Conservation (phyloP, 2,113 vertebrate species). For the Neogale vison region DNA sequence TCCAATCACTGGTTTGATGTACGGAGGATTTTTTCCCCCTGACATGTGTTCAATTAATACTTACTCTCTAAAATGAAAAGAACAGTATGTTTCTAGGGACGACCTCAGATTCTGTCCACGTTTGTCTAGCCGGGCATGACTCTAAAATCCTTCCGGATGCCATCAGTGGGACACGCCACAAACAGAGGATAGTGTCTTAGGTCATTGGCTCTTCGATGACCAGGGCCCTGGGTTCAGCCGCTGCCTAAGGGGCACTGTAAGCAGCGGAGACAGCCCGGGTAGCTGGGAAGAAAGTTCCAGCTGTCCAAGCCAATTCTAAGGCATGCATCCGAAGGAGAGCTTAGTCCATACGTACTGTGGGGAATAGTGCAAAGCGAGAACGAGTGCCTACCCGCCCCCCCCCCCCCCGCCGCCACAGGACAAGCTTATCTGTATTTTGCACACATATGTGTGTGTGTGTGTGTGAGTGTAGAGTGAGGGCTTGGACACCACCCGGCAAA, state of each 20-base stretch:
- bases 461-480: neutral
- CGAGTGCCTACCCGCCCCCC: neutral
- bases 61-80: slow-evolving; percentile 26
- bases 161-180: neutral
- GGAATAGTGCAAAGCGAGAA: neutral
- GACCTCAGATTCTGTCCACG: neutral
- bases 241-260: neutral
- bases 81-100: neutral
- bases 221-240: neutral
- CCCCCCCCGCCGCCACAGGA: neutral
- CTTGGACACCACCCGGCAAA: neutral
- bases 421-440: neutral
- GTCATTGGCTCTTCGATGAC: neutral
- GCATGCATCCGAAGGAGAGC: neutral
- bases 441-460: neutral
- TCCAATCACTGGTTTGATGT: neutral
- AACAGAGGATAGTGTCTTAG: neutral
- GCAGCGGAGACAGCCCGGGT: neutral
- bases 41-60: neutral
- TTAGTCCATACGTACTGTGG: rapidly evolving
- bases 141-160: neutral
- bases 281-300: neutral
- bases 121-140: neutral
- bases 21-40: neutral
- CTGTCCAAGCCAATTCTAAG: neutral